Evolutionary conservation across 2,888 invertebrate genomes (phyloP), one percentile per base, ranked within the genome.

Genomic region (Mimumesa dahlbomi): DNA sequence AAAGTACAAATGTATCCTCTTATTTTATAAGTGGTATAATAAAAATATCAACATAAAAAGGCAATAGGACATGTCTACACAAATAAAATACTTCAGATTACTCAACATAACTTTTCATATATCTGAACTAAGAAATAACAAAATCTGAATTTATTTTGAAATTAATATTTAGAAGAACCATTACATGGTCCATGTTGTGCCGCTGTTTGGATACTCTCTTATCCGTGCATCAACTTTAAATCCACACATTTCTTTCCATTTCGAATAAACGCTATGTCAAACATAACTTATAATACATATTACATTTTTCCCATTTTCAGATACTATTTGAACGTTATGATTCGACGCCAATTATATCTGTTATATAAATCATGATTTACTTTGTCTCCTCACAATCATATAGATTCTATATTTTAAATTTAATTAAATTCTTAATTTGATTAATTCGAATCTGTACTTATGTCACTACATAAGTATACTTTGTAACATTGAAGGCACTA

Each of bases 401-500:
- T n/a, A n/a, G n/a, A n/a, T n/a, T n/a, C n/a, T n/a, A n/a, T n/a
- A n/a, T n/a, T n/a, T n/a, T n/a, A n/a, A 34, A 25, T 9, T 31
- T 11, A 6, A 19, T 49, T 48, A 19, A 16, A 5, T 40, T 21
- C 7, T 43, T 43, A 48, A 62, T 38, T 53, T 53, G 53, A 42
- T 34, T 11, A 61, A 31, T 31, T 50, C 45, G 36, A 65, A 50
- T 50, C 22, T 40, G 48, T n/a, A n/a, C 6, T n/a, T 34, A 19
- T 14, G 13, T 16, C 0, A 5, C 22, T 11, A 11, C 6, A 7
- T 16, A 31, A 38, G 25, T 21, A 36, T 21, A 54, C 19, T 53
- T 42, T 53, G 13, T 56, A 67, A 64, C 31, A 69, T 65, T 61
- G 63, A 77, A 77, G 73, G 75, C 79, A 73, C 73, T 66, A 66